Evolutionary conservation across 2,888 invertebrate species (phyloP).

Genomic region (Caenorhabditis virilis): DNA sequence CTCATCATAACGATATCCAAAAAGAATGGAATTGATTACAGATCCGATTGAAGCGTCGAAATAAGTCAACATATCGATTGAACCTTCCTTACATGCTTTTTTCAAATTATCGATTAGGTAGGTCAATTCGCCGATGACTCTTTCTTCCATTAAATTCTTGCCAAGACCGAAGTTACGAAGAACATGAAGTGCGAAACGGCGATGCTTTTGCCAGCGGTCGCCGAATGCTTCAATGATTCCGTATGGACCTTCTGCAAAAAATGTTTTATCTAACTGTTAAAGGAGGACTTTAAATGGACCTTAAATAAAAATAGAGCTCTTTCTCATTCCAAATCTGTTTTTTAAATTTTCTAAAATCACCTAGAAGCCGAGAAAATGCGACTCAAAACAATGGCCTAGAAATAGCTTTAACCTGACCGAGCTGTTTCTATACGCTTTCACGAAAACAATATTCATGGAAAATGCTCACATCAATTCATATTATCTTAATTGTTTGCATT

Average conservation of each 20-base stretch:
- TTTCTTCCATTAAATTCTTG: slow-evolving; percentile 47
- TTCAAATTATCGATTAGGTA: slow-evolving; percentile 11
- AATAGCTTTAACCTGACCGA: too few species aligned
- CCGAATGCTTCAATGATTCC: slow-evolving; percentile 33
- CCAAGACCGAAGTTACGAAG: slow-evolving; percentile 46
- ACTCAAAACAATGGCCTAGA: too few species aligned
- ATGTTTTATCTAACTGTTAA: too few species aligned
- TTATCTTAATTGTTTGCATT: too few species aligned
- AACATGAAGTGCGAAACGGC: slow-evolving; percentile 40
- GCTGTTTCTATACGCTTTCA: too few species aligned
- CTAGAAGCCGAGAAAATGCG: too few species aligned
- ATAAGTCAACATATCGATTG: slow-evolving; percentile 23
- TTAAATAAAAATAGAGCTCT: too few species aligned
- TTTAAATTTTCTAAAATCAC: too few species aligned
- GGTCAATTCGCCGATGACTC: slow-evolving; percentile 27
- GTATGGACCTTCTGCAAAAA: slow-evolving; percentile 23
- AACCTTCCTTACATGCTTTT: slow-evolving; percentile 9
- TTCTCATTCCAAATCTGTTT: too few species aligned
- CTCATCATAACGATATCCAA: slow-evolving; percentile 49
- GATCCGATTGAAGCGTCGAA: slow-evolving; percentile 41
- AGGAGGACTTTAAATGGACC: too few species aligned
- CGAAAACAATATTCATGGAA: too few species aligned
- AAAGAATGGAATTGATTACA: slow-evolving; percentile 40
- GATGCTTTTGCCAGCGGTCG: slow-evolving; percentile 32
- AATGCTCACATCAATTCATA: too few species aligned